Conservation (phyloP, 1,140 invertebrate species). For the Solenopsis fugax region DNA sequence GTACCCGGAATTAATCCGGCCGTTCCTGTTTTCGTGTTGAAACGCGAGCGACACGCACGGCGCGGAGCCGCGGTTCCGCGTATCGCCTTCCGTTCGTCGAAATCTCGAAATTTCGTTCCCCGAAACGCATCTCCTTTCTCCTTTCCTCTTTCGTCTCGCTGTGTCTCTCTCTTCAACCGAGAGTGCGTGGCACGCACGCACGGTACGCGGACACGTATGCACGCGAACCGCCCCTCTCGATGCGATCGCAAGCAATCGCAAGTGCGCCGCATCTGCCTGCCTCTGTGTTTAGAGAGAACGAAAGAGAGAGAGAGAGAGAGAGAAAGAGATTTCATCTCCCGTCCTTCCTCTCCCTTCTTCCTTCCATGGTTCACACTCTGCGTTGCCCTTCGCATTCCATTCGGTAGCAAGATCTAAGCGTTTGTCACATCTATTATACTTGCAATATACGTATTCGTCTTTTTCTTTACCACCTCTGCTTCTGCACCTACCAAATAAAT, state of each 20-base stretch:
- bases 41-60: conserved; percentile 61
- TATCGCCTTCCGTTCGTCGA: conserved; percentile 65
- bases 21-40: conserved; percentile 66
- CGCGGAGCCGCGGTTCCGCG: conserved; percentile 44
- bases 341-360: not conserved
- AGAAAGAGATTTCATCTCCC: conserved; percentile 13
- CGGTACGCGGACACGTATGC: conserved; percentile 5
- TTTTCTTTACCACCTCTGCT: not conserved
- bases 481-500: conserved; percentile 11
- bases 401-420: conserved; percentile 12
- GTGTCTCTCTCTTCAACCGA: not conserved
- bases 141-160: conserved; percentile 15
- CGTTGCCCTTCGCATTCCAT: conserved; percentile 40
- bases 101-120: conserved; percentile 73
- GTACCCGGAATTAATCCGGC: conserved; percentile 32
- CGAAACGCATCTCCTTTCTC: conserved; percentile 38
- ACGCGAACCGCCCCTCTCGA: conserved; percentile 8
- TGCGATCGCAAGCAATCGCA: conserved; percentile 20
- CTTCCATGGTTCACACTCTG: not conserved
- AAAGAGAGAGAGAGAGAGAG: not conserved
- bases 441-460: not conserved
- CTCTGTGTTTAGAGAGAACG: conserved; percentile 82
- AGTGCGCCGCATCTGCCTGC: conserved; percentile 79
- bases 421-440: conserved; percentile 30
- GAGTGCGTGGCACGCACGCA: conserved; percentile 35